These are phyloP conservation scores for Cliona cf. orientalis DNA, from an alignment of 37 sponge, comb jelly and placozoan genomes.

Conservation along the genomic window DNA sequence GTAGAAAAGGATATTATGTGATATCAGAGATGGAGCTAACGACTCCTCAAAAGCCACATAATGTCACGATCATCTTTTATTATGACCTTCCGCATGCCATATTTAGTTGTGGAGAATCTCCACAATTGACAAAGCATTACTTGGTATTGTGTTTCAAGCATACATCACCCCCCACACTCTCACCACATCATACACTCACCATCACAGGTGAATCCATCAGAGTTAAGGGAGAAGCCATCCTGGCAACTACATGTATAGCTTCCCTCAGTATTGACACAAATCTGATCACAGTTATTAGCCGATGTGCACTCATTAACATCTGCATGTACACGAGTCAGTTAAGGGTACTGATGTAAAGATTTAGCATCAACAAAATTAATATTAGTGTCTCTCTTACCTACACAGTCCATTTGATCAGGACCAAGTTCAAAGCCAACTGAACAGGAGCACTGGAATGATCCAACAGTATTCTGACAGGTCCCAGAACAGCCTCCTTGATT, in stretches of 20 bases:
- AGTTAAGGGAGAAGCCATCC: conserved; percentile 13
- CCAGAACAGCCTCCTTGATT: conserved; percentile 28
- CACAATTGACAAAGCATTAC: no score
- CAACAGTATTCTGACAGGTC: conserved; percentile 19
- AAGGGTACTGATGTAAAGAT: not conserved
- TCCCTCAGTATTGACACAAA: conserved; percentile 25
- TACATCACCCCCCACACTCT: not conserved
- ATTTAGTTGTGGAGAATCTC: no score
- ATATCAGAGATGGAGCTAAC: not conserved
- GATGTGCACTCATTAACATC: conserved; percentile 46
- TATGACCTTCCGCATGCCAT: no score
- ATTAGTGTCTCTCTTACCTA: not conserved
- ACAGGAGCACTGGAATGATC: conserved; percentile 21
- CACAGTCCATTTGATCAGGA: conserved; percentile 11
- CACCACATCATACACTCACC: not conserved
- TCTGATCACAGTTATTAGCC: conserved; percentile 10
- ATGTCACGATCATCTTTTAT: no score
- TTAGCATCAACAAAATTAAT: not conserved
- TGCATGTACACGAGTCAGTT: conserved; percentile 7
- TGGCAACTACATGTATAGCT: conserved; percentile 27
- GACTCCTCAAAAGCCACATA: no score
- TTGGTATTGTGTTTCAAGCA: no score
- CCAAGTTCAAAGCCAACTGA: not conserved
- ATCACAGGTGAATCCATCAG: conserved; percentile 19
- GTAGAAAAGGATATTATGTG: no score